A percentile compares a stretch with the other conserved stretches of the same genome.
Evolutionary conservation across 2,113 vertebrate genomes (phyloP).

Genomic region (Lepisosteus oculatus): DNA sequence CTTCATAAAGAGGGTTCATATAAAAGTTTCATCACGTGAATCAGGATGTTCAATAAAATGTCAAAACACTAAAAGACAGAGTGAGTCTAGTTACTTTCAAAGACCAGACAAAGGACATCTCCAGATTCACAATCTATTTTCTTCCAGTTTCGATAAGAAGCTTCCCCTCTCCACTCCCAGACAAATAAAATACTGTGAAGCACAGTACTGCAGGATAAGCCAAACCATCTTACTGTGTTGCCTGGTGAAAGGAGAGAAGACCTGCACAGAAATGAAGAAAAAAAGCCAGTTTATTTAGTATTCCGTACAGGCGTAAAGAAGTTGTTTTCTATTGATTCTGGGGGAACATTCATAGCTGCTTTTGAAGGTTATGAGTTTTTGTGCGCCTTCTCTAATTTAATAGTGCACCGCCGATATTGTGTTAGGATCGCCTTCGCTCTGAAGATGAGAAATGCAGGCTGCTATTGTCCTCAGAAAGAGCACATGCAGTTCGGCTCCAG

Average conservation of each 20-base stretch:
- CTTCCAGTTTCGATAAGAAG: too few relatives aligned
- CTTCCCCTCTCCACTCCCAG: not conserved
- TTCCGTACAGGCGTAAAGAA: conserved; percentile 1
- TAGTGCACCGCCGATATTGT: conserved; percentile 19
- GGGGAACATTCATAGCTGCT: conserved; percentile 7
- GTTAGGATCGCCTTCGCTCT: conserved; percentile 8
- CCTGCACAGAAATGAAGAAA: not conserved
- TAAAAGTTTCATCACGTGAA: too few relatives aligned
- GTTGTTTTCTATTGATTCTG: conserved; percentile 21
- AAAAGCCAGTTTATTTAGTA: conserved; percentile 3
- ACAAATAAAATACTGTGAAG: not conserved
- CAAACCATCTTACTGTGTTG: not conserved
- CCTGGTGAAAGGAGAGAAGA: not conserved
- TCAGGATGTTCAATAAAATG: too few relatives aligned
- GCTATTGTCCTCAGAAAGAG: conserved; percentile 9
- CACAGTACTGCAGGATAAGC: too few relatives aligned
- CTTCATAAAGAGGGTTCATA: not conserved
- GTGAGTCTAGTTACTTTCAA: too few relatives aligned
- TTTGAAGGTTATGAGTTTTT: conserved; percentile 19
- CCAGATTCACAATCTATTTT: too few relatives aligned
- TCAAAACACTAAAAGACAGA: too few relatives aligned
- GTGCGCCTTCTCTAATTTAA: conserved; percentile 18
- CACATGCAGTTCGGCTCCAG: too few relatives aligned
- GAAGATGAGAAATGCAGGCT: conserved; percentile 19
- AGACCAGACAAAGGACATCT: too few relatives aligned